phyloP scores from a whole-genome alignment of 53 echinoderm and acorn worm species.

The Hippasteria phrygiana region DNA sequence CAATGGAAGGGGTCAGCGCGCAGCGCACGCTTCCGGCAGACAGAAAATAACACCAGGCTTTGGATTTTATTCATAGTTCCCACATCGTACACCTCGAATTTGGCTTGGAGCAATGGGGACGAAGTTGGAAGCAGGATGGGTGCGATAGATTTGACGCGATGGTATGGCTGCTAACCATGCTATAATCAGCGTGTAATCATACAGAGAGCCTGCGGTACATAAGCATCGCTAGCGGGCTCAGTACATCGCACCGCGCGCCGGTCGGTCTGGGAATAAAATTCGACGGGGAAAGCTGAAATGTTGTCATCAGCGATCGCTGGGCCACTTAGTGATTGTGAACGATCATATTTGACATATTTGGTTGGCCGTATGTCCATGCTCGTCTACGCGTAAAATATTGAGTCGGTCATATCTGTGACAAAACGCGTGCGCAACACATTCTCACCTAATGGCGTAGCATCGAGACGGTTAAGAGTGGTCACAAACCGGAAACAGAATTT shows the following conservation, averaged over 20 bases:
- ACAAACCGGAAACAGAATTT: too few relatives aligned
- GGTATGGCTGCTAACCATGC: conserved; percentile 33
- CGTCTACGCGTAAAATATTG: conserved; percentile 34
- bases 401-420: conserved; percentile 2
- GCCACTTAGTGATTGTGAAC: neutral
- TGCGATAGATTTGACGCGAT: conserved; percentile 36
- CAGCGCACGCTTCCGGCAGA: conserved; percentile 48
- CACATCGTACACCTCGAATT: conserved; percentile 2
- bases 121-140: conserved; percentile 6
- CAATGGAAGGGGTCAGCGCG: conserved; percentile 43
- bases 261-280: conserved; percentile 32
- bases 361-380: conserved; percentile 4
- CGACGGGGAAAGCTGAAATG: conserved; percentile 33
- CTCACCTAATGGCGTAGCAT: neutral
- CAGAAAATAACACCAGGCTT: conserved; percentile 47
- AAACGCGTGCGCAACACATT: neutral
- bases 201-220: conserved; percentile 20
- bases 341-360: conserved; percentile 50
- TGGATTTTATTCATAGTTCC: conserved; percentile 51
- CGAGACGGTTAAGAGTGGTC: too few relatives aligned
- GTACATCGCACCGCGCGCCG: conserved; percentile 28
- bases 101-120: conserved; percentile 43
- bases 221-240: conserved; percentile 56
- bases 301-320: neutral
- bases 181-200: conserved; percentile 62